Evolutionary conservation across 2,113 vertebrate genomes (phyloP).

Genomic region (Phodopus roborovskii): DNA sequence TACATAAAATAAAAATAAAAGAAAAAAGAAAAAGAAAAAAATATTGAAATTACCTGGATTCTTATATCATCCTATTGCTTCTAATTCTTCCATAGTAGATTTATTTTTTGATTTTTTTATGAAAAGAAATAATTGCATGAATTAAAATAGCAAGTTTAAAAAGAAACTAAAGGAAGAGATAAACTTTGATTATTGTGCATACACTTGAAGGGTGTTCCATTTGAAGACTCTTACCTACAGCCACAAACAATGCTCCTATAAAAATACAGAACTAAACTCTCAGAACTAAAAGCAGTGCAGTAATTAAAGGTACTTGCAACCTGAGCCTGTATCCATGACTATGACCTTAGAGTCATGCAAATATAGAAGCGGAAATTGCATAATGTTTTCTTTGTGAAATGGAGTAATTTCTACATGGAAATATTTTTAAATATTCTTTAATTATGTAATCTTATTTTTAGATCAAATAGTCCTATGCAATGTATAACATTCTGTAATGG

Average conservation of each 20-base stretch:
- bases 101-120: constrained; percentile 41
- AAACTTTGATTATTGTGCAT: neutral
- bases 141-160: neutral
- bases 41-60: neutral
- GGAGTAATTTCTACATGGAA: neutral
- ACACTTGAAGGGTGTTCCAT: neutral
- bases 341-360: neutral
- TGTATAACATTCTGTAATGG: neutral
- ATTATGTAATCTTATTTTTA: neutral
- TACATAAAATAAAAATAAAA: too few species aligned
- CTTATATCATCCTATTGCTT: constrained; percentile 39
- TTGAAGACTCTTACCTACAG: neutral
- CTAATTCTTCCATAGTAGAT: constrained; percentile 12
- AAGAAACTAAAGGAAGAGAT: neutral
- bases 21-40: too few species aligned
- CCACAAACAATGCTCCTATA: too few species aligned
- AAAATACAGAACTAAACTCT: neutral
- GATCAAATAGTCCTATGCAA: rapidly evolving
- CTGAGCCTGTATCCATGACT: too few species aligned
- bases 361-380: neutral
- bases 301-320: neutral
- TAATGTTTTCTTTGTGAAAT: neutral
- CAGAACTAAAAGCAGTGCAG: neutral
- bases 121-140: neutral
- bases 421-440: neutral